Percentiles rank a stretch among this genome's conserved stretches.
These are phyloP conservation scores for Hirtodrosophila duncani DNA, from an alignment of 2,888 invertebrate genomes.

Conservation along the genomic window DNA sequence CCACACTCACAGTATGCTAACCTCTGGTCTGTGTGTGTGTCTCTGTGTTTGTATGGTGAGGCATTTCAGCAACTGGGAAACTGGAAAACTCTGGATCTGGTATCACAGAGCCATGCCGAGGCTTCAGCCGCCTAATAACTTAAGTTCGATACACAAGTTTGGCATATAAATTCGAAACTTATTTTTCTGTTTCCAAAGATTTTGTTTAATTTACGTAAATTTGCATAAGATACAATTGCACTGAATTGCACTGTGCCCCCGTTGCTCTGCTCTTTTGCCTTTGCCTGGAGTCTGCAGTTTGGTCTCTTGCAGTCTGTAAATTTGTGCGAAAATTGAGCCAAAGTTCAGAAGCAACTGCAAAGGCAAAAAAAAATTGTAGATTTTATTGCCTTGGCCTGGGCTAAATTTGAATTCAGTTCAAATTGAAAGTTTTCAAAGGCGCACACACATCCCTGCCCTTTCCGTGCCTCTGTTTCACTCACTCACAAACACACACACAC, in stretches of 20 bases:
- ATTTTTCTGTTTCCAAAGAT: constrained; percentile 72
- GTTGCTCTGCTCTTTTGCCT: background rate
- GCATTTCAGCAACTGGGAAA: constrained; percentile 33
- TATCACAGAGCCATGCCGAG: constrained; percentile 12
- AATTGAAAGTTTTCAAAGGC: constrained; percentile 66
- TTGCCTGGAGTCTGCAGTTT: constrained; percentile 8
- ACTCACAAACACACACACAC: constrained; percentile 6
- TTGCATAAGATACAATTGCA: constrained; percentile 69
- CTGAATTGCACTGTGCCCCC: background rate
- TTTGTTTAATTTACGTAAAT: constrained; percentile 71
- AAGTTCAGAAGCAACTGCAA: constrained; percentile 45
- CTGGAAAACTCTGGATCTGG: constrained; percentile 11
- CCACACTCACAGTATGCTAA: constrained; percentile 38
- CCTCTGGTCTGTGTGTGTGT: too few species aligned
- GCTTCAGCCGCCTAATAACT: constrained; percentile 43
- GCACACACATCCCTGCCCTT: constrained; percentile 14
- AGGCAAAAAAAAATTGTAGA: constrained; percentile 18
- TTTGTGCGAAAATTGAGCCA: constrained; percentile 70
- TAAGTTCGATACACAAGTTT: constrained; percentile 66
- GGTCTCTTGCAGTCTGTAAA: constrained; percentile 49
- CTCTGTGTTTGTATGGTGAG: background rate
- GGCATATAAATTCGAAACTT: constrained; percentile 63
- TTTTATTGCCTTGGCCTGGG: constrained; percentile 57
- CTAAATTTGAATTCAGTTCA: constrained; percentile 68
- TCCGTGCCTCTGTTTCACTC: constrained; percentile 28